A percentile compares a stretch with the other conserved stretches of the same genome.
Conservation (phyloP, 2,113 vertebrate genomes). For the Vulpes ferrilata region DNA sequence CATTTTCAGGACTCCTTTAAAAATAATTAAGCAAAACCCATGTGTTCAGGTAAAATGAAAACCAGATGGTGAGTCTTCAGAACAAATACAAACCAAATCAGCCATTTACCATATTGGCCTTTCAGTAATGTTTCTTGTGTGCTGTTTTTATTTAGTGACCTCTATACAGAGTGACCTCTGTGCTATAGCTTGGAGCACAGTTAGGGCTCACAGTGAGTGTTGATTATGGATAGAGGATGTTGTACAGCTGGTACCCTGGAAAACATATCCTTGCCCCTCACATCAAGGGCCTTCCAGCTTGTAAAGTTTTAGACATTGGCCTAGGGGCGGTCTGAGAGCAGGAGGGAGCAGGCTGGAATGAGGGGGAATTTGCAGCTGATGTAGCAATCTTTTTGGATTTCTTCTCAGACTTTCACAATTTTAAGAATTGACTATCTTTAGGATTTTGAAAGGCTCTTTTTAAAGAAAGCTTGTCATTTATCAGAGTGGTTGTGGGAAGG, state of each 20-base stretch:
- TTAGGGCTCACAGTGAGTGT: background rate
- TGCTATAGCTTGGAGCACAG: background rate
- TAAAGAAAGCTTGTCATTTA: background rate
- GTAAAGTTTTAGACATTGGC: background rate
- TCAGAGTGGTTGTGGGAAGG: background rate
- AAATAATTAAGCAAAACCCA: constrained; percentile 21
- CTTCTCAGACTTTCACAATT: background rate
- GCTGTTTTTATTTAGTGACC: background rate
- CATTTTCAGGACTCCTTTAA: constrained; percentile 13
- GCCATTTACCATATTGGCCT: background rate
- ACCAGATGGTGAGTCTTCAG: background rate
- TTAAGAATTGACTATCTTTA: background rate
- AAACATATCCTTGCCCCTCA: background rate
- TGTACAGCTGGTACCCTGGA: background rate
- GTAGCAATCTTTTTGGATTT: background rate
- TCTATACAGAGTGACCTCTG: background rate
- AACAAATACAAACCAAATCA: background rate
- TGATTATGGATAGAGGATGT: background rate
- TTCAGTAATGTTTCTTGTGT: background rate
- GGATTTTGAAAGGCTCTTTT: constrained; percentile 11
- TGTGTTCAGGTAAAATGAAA: constrained; percentile 51
- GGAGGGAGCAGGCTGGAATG: background rate
- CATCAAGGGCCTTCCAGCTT: background rate
- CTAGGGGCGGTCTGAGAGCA: background rate
- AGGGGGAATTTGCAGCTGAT: background rate